Evolutionary conservation across 2,797 vertebrate genomes (phyloP).

Genomic region (Pampus argenteus): DNA sequence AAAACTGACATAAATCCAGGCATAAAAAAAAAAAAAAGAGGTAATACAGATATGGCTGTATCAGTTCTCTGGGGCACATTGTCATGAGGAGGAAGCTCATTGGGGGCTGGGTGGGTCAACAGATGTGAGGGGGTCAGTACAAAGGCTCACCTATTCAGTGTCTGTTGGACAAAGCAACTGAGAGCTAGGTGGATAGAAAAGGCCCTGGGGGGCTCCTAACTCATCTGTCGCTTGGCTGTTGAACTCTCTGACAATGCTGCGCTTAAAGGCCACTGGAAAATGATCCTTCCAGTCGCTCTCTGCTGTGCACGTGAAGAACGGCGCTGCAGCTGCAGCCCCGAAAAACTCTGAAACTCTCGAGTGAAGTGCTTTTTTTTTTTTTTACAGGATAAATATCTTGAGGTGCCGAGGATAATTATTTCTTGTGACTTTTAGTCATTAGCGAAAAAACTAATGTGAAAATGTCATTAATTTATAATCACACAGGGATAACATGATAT

Average conservation of each 20-base stretch:
- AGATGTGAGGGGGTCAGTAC: conserved; percentile 85
- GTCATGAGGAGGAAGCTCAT: conserved; percentile 75
- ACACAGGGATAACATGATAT: neutral
- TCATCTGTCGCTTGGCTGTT: conserved; percentile 85
- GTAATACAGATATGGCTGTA: conserved; percentile 73
- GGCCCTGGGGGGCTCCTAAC: conserved; percentile 81
- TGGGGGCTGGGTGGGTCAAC: conserved; percentile 84
- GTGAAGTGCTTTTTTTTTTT: conserved; percentile 26
- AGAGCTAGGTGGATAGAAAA: conserved; percentile 78
- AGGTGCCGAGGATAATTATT: conserved; percentile 2
- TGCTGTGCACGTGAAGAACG: conserved; percentile 75
- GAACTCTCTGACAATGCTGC: conserved; percentile 84
- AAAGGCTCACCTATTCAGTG: conserved; percentile 89
- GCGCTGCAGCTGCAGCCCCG: conserved; percentile 63
- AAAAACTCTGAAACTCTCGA: conserved; percentile 3
- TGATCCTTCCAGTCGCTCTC: conserved; percentile 81
- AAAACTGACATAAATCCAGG: conserved; percentile 65
- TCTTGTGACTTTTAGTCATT: conserved; percentile 18
- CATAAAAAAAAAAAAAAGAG: conserved; percentile 73
- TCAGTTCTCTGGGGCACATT: conserved; percentile 80
- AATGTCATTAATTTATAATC: neutral
- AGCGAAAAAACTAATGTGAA: neutral
- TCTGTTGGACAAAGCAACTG: conserved; percentile 85
- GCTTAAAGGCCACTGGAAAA: conserved; percentile 84
- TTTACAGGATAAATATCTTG: conserved; percentile 33